Evolutionary conservation across 2,888 invertebrate species (phyloP).

Genomic region (Drosophila prolongata): DNA sequence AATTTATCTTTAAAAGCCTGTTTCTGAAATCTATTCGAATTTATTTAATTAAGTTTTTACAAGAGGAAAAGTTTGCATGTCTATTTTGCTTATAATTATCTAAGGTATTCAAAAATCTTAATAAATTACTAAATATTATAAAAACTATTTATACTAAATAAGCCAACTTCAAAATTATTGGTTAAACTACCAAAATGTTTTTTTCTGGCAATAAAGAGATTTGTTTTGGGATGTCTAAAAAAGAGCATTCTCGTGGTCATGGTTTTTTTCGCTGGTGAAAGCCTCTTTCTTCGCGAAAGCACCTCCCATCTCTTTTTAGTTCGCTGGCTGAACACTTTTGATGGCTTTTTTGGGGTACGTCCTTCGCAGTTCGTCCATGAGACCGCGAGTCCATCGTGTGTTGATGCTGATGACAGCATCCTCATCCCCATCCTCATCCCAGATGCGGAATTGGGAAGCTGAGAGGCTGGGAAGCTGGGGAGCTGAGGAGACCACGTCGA

Average conservation of each 20-base stretch:
- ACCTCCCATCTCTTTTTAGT: conserved; percentile 53
- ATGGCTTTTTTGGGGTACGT: conserved; percentile 64
- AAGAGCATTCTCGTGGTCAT: background rate
- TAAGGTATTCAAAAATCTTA: no score
- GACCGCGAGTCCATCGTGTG: conserved; percentile 47
- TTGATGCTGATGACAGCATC: conserved; percentile 68
- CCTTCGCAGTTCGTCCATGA: conserved; percentile 5
- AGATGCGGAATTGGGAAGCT: background rate
- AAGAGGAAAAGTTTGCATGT: no score
- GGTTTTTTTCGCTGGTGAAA: background rate
- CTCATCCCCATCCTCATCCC: no score
- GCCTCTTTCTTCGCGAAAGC: conserved; percentile 23
- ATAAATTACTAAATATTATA: background rate
- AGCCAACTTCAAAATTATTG: no score
- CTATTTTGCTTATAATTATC: no score
- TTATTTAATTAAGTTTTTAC: no score
- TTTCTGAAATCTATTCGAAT: no score
- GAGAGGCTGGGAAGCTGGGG: background rate
- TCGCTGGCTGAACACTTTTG: conserved; percentile 57
- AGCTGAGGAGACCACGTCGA: conserved; percentile 27
- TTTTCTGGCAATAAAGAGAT: no score
- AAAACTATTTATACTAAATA: background rate
- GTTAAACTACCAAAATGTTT: no score
- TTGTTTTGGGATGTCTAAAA: background rate
- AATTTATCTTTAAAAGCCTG: no score